Base-by-base conservation (phyloP, 1,140 invertebrate species). In the Drosophila eugracilis region DNA sequence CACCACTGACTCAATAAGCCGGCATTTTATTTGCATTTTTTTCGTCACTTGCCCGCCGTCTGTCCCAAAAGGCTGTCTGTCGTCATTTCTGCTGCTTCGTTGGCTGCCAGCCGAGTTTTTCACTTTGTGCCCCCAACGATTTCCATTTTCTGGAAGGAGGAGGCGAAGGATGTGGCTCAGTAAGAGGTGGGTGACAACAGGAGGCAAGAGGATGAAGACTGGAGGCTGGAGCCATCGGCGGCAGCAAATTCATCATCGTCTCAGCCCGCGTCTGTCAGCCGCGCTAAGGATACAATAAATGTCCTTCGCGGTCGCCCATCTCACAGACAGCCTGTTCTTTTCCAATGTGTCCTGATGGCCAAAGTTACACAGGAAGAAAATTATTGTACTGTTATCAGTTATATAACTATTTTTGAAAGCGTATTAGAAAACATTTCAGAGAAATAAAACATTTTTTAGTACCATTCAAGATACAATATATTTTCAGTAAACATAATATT, bases 251-350 rank as follows among this genome's bases (percentile, higher is more conserved):
- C 83, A 88, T 88, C 83, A 88, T 88, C 83, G 70, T 88, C 84
- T 88, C 78, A 83, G 83, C 84, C 78, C 83, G 75, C 83, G 78
- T 78, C 83, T 88, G 83, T 88, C 83, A 88, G 67, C 65, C 75
- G 71, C 75, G 60, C 84, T 88, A 88, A 88, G 84, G 83, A 88
- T 88, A 88, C 83, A 88, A 88, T 88, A 88, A 88, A 88, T 88
- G 83, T 88, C 83, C 83, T 88, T 88, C 75, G 78, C 73, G 81
- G 83, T 71, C 59, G 65, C 66, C 57, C 52, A 48, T 74, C 37
- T 52, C 41, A 36, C 50, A 44, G 47, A 73, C 42, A 73, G 58
- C 14, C 21, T 59, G 60, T 79, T 47, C 39, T 41, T 42, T 53
- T 15, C 47, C 57, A 41, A 52, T 41, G 30, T 52, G 28, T 67